Evolutionary conservation across 2,797 vertebrate species (phyloP).

Genomic region (Smutsia gigantea): DNA sequence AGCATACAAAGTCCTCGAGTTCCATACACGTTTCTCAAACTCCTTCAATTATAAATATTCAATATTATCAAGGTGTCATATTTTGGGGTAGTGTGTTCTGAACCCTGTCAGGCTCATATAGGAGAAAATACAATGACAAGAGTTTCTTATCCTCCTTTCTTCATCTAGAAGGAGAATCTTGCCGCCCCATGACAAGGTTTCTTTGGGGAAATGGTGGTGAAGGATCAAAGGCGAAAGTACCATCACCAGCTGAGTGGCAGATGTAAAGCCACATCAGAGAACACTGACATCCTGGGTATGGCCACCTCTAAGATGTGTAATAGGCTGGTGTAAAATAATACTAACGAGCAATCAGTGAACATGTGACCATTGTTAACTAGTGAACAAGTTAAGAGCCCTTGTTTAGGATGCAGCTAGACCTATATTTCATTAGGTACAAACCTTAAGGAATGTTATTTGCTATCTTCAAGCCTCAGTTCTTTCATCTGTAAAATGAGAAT

Average conservation of each 20-base stretch:
- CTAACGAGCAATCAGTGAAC: background rate
- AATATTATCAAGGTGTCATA: background rate
- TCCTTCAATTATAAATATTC: background rate
- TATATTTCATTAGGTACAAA: background rate
- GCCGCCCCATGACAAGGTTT: background rate
- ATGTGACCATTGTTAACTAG: too few relatives aligned
- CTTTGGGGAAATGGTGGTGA: background rate
- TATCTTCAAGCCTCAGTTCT: background rate
- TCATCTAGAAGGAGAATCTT: background rate
- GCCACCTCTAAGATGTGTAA: background rate
- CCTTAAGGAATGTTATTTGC: background rate
- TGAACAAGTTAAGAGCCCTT: background rate
- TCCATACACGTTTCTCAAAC: background rate
- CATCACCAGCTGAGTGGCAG: background rate
- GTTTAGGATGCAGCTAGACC: background rate
- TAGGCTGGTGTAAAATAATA: background rate
- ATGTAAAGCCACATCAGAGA: conserved; percentile 61
- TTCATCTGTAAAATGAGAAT: background rate
- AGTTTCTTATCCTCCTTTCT: background rate
- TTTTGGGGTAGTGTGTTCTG: background rate
- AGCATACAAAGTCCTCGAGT: background rate
- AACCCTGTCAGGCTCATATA: background rate
- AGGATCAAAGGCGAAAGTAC: conserved; percentile 36
- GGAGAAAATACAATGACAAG: background rate
- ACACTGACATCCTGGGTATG: background rate